Evolutionary conservation across 1,140 invertebrate genomes (phyloP), one percentile per base, ranked within the genome.

Genomic region (Brachionus paranguensis): DNA sequence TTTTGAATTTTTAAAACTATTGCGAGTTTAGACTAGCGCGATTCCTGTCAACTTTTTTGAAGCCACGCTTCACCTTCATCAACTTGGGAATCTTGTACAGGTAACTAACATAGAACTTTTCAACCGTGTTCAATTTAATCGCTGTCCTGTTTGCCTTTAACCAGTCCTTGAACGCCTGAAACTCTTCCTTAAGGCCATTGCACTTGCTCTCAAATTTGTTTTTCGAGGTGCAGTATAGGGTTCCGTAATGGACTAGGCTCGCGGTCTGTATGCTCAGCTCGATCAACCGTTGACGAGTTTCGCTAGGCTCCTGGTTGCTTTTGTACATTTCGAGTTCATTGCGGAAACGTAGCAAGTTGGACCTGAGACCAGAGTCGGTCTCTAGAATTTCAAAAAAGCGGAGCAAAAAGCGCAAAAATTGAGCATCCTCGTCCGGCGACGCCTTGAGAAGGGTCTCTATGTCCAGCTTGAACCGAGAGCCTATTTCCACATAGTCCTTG

Each of bases 31-130:
- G 5, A 45, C 68, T 72, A 43, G 68, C 33, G 3, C 68, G 68
- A 72, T 72, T 72, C 14, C 24, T 72, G 12, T 76, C 72, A 27
- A 76, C 24, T 76, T 76, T 76, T 76, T 76, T 76, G 27, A 76
- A 76, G 4, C 72, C 72, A 29, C 72, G 41, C 33, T 76, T 76
- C 3, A 50, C 20, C 20, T 76, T 76, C 72, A 76, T 76, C 24
- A 76, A n/a, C 20, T 76, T 76, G 41, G 72, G 72, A 37, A 50
- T 76, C 45, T 50, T 76, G 47, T 76, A 76, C 45, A 76, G 45
- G 45, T 76, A 76, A 76, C 43, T 76, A 1, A 76, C 45, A 27
- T 76, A 76, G 20, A 76, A 76, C 50, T 76, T 76, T 76, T 76
- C 72, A 0, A 50, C 5, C 14, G n/a, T 76, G 33, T 20, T 72